Percentiles rank a stretch among this genome's conserved stretches.
Conservation (phyloP, 35 echinoderm and acorn worm genomes). For the Ophiothrix spiculata region DNA sequence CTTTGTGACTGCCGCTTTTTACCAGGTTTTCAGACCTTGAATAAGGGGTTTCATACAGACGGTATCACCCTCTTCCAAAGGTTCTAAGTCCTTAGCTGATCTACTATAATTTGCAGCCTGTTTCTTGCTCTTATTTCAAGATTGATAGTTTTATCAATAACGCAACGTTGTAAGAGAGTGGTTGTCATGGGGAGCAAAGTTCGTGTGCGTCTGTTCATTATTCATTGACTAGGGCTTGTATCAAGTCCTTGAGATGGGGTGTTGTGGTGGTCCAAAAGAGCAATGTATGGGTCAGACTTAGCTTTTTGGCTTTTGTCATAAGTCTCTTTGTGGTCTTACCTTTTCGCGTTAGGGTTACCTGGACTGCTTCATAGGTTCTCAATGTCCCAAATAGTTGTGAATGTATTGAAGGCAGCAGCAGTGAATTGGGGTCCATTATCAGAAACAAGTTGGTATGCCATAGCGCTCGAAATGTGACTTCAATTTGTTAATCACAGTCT, state of each 20-base stretch:
- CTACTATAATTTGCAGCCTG: slow-evolving; percentile 41
- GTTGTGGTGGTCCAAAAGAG: slow-evolving; percentile 56
- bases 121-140: slow-evolving; percentile 1
- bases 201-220: too few relatives aligned
- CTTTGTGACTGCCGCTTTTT: slow-evolving; percentile 8
- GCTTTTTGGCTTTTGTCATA: slow-evolving; percentile 45
- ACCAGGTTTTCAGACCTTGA: neutral
- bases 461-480: too few relatives aligned
- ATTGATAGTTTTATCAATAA: slow-evolving; percentile 13
- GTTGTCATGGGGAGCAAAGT: slow-evolving; percentile 38
- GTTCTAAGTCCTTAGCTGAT: slow-evolving; percentile 7
- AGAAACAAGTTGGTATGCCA: slow-evolving; percentile 46
- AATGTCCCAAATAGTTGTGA: slow-evolving; percentile 50
- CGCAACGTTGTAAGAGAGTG: slow-evolving; percentile 19
- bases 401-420: slow-evolving; percentile 32
- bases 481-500: too few relatives aligned
- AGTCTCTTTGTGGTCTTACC: slow-evolving; percentile 57
- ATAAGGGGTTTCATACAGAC: slow-evolving; percentile 41
- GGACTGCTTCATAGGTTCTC: slow-evolving; percentile 50
- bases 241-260: slow-evolving; percentile 59
- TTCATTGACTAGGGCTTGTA: too few relatives aligned
- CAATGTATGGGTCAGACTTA: slow-evolving; percentile 50
- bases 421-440: slow-evolving; percentile 74
- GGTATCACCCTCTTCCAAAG: slow-evolving; percentile 34
- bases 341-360: slow-evolving; percentile 46